Evolutionary conservation across 1,140 invertebrate species (phyloP).

Genomic region (Eupeodes corollae): DNA sequence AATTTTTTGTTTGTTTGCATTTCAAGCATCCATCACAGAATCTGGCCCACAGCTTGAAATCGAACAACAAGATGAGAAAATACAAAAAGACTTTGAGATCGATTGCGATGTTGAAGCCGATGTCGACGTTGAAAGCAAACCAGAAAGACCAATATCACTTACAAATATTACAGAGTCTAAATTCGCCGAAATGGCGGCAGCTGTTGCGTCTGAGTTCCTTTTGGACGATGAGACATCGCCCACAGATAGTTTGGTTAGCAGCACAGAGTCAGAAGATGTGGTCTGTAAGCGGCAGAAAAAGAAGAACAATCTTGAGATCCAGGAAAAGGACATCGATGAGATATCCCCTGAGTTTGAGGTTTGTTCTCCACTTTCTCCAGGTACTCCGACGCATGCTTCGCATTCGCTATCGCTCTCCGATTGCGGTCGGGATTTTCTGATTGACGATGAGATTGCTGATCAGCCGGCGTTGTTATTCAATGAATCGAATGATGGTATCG

Average conservation of each 20-base stretch:
- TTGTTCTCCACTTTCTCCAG: slow-evolving; percentile 47
- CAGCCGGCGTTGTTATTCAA: slow-evolving; percentile 73
- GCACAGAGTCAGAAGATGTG: slow-evolving; percentile 48
- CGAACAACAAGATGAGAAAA: slow-evolving; percentile 16
- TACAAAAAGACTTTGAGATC: slow-evolving; percentile 28
- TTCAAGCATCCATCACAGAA: slow-evolving; percentile 27
- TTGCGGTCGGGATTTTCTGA: slow-evolving; percentile 59
- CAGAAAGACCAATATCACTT: slow-evolving; percentile 37
- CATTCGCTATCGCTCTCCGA: slow-evolving; percentile 61
- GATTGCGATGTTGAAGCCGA: slow-evolving; percentile 5
- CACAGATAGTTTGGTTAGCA: slow-evolving; percentile 63
- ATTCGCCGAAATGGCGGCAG: slow-evolving; percentile 61
- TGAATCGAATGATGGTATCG: slow-evolving; percentile 20
- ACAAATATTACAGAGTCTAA: slow-evolving; percentile 57
- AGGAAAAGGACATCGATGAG: slow-evolving; percentile 34
- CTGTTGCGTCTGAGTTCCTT: slow-evolving; percentile 51
- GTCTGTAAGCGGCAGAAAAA: slow-evolving; percentile 36
- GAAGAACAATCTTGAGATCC: slow-evolving; percentile 28
- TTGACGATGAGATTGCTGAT: slow-evolving; percentile 84
- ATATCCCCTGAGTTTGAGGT: slow-evolving; percentile 29
- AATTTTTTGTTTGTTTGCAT: too few species aligned
- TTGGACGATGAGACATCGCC: slow-evolving; percentile 67
- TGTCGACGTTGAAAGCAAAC: slow-evolving; percentile 3
- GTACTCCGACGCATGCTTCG: slow-evolving; percentile 63
- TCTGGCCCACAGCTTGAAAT: slow-evolving; percentile 4